Percentiles rank a stretch among this genome's conserved stretches.
phyloP scores from a whole-genome alignment of 2,113 vertebrate species.

The Colossoma macropomum region DNA sequence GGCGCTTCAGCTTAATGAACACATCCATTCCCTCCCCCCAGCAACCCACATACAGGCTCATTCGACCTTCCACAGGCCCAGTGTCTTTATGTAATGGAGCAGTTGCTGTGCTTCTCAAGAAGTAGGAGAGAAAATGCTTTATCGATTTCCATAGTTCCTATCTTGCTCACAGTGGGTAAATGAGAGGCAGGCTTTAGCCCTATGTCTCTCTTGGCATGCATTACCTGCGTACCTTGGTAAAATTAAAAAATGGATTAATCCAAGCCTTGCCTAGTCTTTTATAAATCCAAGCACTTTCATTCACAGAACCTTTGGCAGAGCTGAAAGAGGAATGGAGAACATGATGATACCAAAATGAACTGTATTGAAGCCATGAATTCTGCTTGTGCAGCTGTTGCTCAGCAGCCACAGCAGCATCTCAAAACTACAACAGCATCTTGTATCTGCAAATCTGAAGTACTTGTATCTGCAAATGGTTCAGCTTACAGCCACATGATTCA shows the following conservation, averaged over 20 bases:
- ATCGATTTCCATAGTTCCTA: constrained; percentile 64
- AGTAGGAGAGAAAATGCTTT: constrained; percentile 51
- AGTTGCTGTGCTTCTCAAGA: background rate
- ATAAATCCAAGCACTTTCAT: constrained; percentile 57
- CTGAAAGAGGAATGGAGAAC: no score
- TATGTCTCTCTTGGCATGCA: constrained; percentile 67
- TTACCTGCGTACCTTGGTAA: constrained; percentile 66
- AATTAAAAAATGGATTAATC: constrained; percentile 74
- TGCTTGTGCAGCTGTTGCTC: no score
- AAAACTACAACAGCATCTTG: constrained; percentile 32
- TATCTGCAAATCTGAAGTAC: background rate
- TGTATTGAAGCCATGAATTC: no score
- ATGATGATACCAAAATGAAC: no score
- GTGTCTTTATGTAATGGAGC: background rate
- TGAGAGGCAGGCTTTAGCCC: constrained; percentile 55
- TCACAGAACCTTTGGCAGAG: constrained; percentile 10
- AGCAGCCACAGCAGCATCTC: background rate
- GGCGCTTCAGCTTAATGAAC: constrained; percentile 19
- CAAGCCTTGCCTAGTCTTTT: constrained; percentile 30
- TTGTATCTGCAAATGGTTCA: background rate
- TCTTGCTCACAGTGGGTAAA: constrained; percentile 61
- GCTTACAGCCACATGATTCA: background rate
- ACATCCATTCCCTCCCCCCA: background rate
- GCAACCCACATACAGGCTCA: background rate
- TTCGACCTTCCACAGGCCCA: background rate